These are phyloP conservation scores for Platycercus adscitus DNA, from an alignment of 2,113 vertebrate species.

Conservation along the genomic window DNA sequence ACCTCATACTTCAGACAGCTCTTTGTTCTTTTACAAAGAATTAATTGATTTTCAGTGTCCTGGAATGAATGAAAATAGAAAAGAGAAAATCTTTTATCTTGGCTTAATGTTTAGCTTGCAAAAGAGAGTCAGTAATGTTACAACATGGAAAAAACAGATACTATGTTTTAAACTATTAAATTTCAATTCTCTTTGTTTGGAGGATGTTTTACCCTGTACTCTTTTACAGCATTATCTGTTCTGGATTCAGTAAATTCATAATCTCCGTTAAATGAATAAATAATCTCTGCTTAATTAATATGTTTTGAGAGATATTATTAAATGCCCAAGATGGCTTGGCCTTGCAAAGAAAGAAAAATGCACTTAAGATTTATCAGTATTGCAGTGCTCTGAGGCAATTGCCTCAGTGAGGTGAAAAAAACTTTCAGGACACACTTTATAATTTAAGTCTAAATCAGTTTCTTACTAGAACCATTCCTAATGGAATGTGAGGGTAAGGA, in stretches of 20 bases:
- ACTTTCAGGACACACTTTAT: neutral
- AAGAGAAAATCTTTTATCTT: neutral
- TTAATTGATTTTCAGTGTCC: constrained; percentile 6
- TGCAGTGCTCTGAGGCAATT: neutral
- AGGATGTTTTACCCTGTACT: neutral
- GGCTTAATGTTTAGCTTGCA: neutral
- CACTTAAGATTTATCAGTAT: neutral
- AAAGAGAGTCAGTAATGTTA: neutral
- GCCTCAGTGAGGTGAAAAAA: neutral
- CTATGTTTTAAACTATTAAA: neutral
- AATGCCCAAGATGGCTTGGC: neutral
- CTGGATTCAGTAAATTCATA: neutral
- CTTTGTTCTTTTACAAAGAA: constrained; percentile 28
- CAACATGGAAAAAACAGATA: neutral
- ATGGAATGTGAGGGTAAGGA: neutral
- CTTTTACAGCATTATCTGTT: neutral
- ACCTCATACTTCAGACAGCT: neutral
- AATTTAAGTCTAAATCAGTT: neutral
- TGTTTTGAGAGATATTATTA: neutral
- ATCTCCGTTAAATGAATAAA: neutral
- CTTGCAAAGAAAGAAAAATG: neutral
- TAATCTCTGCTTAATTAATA: neutral
- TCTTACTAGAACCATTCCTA: neutral
- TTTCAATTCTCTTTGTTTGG: neutral
- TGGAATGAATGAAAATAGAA: neutral